These are phyloP conservation scores for Liopterus haemorrhoidalis DNA, from an alignment of 2,888 invertebrate species.

Conservation along the genomic window DNA sequence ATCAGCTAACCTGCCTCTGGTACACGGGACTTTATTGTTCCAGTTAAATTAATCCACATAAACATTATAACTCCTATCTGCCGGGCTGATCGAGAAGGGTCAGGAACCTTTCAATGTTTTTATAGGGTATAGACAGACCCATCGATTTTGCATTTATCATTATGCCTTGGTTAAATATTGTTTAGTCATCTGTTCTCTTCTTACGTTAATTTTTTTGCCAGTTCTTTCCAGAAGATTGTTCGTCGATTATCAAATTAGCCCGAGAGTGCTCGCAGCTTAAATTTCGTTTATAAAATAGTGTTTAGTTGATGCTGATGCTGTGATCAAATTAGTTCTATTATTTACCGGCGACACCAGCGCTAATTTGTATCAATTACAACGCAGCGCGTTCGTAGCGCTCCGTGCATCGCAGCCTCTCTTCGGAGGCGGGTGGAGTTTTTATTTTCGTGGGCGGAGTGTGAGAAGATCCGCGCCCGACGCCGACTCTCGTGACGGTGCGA, in stretches of 20 bases:
- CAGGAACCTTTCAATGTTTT: not conserved
- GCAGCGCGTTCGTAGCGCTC: constrained; percentile 10
- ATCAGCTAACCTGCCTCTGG: too few species aligned
- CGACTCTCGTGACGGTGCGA: constrained; percentile 20
- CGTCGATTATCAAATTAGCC: constrained; percentile 38
- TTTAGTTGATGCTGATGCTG: constrained; percentile 30
- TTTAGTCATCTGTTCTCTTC: too few species aligned
- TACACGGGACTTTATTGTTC: constrained; percentile 44
- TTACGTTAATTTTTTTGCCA: too few species aligned
- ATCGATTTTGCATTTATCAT: too few species aligned
- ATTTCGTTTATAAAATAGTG: constrained; percentile 38
- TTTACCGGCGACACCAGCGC: constrained; percentile 41
- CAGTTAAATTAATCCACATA: constrained; percentile 46
- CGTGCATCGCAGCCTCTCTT: constrained; percentile 3
- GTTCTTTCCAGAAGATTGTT: too few species aligned
- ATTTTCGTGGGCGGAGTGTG: constrained; percentile 21
- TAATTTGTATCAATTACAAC: constrained; percentile 44
- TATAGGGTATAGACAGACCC: constrained; percentile 4
- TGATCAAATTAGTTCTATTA: constrained; percentile 43
- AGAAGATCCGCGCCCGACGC: constrained; percentile 15
- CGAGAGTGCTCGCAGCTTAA: constrained; percentile 29
- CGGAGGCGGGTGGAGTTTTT: constrained; percentile 21
- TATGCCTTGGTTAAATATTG: too few species aligned
- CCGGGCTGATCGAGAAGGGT: not conserved
- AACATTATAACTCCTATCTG: constrained; percentile 38